Conservation (phyloP, 2,113 vertebrate species). For the Otus sunia region DNA sequence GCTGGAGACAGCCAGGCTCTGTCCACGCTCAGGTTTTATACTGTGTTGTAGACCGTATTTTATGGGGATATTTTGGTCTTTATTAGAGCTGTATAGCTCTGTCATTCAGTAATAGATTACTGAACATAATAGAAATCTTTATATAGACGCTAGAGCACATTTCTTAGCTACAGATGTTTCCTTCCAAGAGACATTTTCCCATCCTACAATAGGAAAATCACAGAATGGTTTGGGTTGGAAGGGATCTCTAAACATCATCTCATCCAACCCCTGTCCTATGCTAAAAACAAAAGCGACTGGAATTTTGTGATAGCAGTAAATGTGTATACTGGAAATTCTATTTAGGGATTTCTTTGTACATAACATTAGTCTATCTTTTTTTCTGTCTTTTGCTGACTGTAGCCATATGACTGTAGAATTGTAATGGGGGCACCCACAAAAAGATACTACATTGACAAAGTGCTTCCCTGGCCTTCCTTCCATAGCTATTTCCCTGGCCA, state of each 20-base stretch:
- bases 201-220: not conserved
- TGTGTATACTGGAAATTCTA: not conserved
- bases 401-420: not conserved
- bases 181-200: conserved; percentile 66
- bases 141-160: not conserved
- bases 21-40: not conserved
- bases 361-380: too few relatives aligned
- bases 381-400: not conserved
- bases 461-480: not conserved
- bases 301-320: not conserved
- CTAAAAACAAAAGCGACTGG: conserved; percentile 44
- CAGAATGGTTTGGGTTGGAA: not conserved
- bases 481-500: not conserved
- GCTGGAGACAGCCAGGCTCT: not conserved
- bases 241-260: not conserved
- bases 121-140: not conserved
- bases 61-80: not conserved
- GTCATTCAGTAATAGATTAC: not conserved
- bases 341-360: not conserved
- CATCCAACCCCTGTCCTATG: not conserved
- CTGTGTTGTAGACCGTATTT: fast-evolving
- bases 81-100: not conserved
- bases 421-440: not conserved
- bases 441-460: not conserved
- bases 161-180: conserved; percentile 67